A percentile compares a stretch with the other conserved stretches of the same genome.
These are phyloP conservation scores for Semicossyphus pulcher DNA, from an alignment of 2,113 vertebrate genomes.

Conservation along the genomic window DNA sequence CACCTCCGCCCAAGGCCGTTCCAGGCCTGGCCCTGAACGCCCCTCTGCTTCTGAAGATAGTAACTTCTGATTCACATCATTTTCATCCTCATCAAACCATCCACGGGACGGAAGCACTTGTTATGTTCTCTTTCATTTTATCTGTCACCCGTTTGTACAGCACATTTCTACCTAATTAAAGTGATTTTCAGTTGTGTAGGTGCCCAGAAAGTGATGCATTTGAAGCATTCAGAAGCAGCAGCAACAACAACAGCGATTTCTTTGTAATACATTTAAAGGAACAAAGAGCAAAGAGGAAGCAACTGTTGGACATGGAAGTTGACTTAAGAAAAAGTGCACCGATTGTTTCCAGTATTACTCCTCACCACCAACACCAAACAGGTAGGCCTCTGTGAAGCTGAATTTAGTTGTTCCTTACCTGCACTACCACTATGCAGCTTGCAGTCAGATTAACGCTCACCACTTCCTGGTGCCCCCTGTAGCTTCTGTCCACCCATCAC, in stretches of 20 bases:
- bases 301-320: not conserved
- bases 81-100: not conserved
- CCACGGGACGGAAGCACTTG: not conserved
- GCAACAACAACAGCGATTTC: not conserved
- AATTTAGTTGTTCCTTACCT: not conserved
- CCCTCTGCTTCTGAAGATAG: too few relatives aligned
- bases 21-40: too few relatives aligned
- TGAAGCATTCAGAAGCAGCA: not conserved
- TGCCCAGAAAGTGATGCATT: not conserved
- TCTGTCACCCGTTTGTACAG: not conserved
- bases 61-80: not conserved
- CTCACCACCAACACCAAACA: not conserved
- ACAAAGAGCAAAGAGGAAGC: not conserved
- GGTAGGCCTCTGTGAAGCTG: not conserved
- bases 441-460: not conserved
- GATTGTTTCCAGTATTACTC: too few relatives aligned
- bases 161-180: not conserved
- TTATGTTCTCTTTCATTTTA: constrained; percentile 2
- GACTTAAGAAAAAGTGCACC: not conserved
- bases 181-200: constrained; percentile 3
- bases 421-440: not conserved
- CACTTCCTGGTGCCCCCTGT: not conserved
- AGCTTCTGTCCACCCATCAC: constrained; percentile 23
- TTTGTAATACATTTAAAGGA: not conserved
- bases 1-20: too few relatives aligned